Base-by-base conservation (phyloP, 1,140 invertebrate species). In the Sesamia nonagrioides region DNA sequence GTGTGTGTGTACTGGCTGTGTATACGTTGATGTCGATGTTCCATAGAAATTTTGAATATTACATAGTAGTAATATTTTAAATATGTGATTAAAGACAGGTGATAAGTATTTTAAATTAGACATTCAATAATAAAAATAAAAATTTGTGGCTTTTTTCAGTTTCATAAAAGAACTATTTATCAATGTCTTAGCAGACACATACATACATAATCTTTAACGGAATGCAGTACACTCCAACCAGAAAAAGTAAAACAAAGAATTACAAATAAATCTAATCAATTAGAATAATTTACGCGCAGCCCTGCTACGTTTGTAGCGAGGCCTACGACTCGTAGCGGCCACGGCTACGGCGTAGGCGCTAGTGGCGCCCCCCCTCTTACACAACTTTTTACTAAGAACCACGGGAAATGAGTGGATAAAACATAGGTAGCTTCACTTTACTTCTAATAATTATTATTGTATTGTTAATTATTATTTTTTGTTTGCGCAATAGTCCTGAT, bases 311-410 rank as follows among this genome's bases (percentile, higher is more conserved):
- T 79, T 80, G 86, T 88, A 88, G 89, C 87, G 72, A 83, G 84
- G 84, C 82, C 85, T 86, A 85, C 86, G 81, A 58, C 33, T 77
- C 85, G 84, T 86, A 86, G 88, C 86, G 40, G 73, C 78, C 79
- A 69, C 84, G 78, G 87, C 86, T 87, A 88, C 89, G 86, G 83
- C 90, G 90, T 91, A 91, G 89, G 90, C 91, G 91, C 91, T 93
- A 92, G 89, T 93, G 89, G 86, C 86, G 82, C 89, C 89, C 87
- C 85, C 84, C 40, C 69, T 66, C 71, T 75, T 83, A 78, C 85
- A 91, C 86, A 93, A 94, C 89, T 94, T 93, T 93, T 92, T 93
- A 92, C 88, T 91, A 91, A 92, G 90, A 91, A 91, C 89, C 90
- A 84, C 89, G 90, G 89, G 89, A 93, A 94, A 94, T 93, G 89